Conservation (phyloP, 2,888 invertebrate genomes). For the Euphydryas editha region DNA sequence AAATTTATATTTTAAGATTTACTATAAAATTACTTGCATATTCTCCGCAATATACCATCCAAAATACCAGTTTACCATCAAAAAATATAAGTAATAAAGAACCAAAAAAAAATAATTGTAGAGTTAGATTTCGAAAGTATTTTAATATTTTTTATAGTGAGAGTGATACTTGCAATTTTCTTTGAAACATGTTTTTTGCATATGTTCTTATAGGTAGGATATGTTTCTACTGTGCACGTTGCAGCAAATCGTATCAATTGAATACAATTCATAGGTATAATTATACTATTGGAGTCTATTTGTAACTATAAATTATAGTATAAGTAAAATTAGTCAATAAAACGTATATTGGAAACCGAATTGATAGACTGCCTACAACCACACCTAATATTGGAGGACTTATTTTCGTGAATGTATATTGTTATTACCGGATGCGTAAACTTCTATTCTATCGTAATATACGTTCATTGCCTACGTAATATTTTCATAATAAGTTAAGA, state of each 20-base stretch:
- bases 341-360: constrained; percentile 13
- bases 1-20: too few species aligned
- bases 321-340: neutral
- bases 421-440: constrained; percentile 17
- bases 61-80: too few species aligned
- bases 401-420: constrained; percentile 25
- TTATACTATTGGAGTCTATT: constrained; percentile 28
- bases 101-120: too few species aligned
- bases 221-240: constrained; percentile 36
- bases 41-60: too few species aligned
- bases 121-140: too few species aligned
- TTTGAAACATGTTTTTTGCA: neutral
- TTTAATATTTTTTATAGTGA: too few species aligned
- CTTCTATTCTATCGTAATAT: neutral
- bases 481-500: neutral
- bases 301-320: constrained; percentile 19
- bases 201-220: constrained; percentile 4
- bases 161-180: neutral
- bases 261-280: constrained; percentile 39
- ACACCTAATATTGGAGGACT: constrained; percentile 12
- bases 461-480: neutral
- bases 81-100: too few species aligned
- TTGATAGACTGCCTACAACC: constrained; percentile 12
- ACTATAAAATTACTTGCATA: too few species aligned
- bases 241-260: constrained; percentile 45